Evolutionary conservation across 2,888 invertebrate genomes (phyloP).

Genomic region (Leptura quadrifasciata): DNA sequence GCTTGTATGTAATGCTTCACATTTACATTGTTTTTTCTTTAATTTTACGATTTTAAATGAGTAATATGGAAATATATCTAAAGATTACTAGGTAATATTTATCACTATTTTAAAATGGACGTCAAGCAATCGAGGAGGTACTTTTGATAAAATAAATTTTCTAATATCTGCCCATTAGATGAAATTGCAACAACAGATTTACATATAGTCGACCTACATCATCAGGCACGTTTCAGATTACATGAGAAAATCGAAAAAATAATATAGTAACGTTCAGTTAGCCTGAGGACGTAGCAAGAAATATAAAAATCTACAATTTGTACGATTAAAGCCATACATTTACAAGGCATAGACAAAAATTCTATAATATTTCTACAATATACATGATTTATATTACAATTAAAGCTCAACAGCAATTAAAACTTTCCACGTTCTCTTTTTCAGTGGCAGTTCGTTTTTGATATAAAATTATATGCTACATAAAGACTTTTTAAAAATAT

Average conservation of each 20-base stretch:
- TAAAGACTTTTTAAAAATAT: constrained; percentile 28
- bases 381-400: constrained; percentile 68
- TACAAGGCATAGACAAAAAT: constrained; percentile 59
- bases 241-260: constrained; percentile 4
- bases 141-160: constrained; percentile 39
- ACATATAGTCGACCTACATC: constrained; percentile 9
- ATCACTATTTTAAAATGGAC: constrained; percentile 52
- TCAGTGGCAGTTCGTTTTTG: constrained; percentile 68
- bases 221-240: constrained; percentile 37
- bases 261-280: constrained; percentile 33
- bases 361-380: constrained; percentile 58
- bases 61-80: constrained; percentile 47
- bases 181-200: constrained; percentile 5
- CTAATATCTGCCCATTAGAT: constrained; percentile 23
- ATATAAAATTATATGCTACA: constrained; percentile 58
- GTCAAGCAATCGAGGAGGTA: constrained; percentile 52
- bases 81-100: constrained; percentile 10
- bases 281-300: constrained; percentile 40
- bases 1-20: constrained; percentile 19
- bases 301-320: constrained; percentile 56
- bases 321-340: constrained; percentile 62
- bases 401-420: constrained; percentile 72
- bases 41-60: constrained; percentile 46
- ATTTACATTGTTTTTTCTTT: constrained; percentile 20
- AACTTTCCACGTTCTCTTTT: constrained; percentile 60